Percentiles rank a stretch among this genome's conserved stretches.
Evolutionary conservation across 2,113 vertebrate genomes (phyloP).

Genomic region (Tretioscincus oriximinensis): DNA sequence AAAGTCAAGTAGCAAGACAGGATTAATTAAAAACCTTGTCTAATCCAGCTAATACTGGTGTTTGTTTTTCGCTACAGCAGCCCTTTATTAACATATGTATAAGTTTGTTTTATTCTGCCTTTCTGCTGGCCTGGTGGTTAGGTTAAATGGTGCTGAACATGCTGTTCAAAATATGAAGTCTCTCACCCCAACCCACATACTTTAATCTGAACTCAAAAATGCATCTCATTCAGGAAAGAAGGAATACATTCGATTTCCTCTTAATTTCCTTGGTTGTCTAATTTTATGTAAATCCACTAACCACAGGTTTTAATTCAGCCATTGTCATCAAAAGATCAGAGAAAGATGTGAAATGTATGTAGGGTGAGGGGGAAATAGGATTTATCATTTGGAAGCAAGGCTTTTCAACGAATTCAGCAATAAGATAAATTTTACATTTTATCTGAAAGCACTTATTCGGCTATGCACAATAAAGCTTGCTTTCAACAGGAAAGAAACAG

Average conservation of each 20-base stretch:
- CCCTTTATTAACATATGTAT: constrained; percentile 54
- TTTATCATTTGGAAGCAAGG: constrained; percentile 31
- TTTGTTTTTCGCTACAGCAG: constrained; percentile 61
- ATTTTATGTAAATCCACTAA: constrained; percentile 68
- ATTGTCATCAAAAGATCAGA: constrained; percentile 62
- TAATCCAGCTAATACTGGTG: constrained; percentile 64
- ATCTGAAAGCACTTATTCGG: constrained; percentile 64
- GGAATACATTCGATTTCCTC: constrained; percentile 58
- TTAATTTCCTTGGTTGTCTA: constrained; percentile 66
- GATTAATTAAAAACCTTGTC: constrained; percentile 66
- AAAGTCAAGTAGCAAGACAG: constrained; percentile 62
- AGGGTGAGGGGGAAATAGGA: not conserved
- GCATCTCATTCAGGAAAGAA: constrained; percentile 56
- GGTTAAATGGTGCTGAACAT: constrained; percentile 57
- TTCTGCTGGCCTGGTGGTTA: constrained; percentile 42
- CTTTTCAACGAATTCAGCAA: constrained; percentile 16
- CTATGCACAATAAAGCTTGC: constrained; percentile 56
- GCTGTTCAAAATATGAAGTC: constrained; percentile 44
- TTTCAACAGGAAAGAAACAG: constrained; percentile 47
- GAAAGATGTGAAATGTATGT: constrained; percentile 38
- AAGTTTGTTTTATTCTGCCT: constrained; percentile 53
- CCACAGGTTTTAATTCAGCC: constrained; percentile 62
- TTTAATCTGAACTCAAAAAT: constrained; percentile 50
- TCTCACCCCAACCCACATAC: constrained; percentile 11
- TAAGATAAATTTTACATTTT: constrained; percentile 58